Evolutionary conservation across 2,888 invertebrate genomes (phyloP).

Genomic region (Lithophane semibrunnea): DNA sequence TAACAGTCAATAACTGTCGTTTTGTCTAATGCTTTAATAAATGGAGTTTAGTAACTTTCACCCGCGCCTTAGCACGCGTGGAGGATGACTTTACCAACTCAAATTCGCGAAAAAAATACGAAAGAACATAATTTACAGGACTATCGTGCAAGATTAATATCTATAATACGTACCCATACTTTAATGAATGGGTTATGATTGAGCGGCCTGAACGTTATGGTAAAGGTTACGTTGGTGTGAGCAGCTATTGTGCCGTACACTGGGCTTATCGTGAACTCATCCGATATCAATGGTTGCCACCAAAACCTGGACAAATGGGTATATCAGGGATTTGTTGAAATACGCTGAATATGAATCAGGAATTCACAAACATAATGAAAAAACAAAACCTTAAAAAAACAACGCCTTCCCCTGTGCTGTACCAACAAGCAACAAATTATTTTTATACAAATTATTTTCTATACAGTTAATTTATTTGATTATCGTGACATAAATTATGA

Average conservation of each 20-base stretch:
- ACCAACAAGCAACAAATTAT: background rate
- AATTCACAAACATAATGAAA: background rate
- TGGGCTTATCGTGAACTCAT: slow-evolving; percentile 91
- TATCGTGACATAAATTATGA: background rate
- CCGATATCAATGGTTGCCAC: slow-evolving; percentile 85
- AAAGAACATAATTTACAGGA: background rate
- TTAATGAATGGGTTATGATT: slow-evolving; percentile 86
- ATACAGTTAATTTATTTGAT: too few relatives aligned
- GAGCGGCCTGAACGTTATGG: slow-evolving; percentile 91
- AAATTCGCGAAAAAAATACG: background rate
- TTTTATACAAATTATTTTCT: background rate
- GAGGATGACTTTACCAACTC: background rate
- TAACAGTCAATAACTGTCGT: too few relatives aligned
- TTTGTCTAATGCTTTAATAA: too few relatives aligned
- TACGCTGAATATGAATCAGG: background rate
- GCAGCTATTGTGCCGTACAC: slow-evolving; percentile 92
- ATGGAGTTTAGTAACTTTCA: background rate
- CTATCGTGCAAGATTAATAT: background rate
- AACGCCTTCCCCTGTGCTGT: background rate
- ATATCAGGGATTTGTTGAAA: background rate
- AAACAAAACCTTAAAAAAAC: background rate
- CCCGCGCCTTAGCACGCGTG: too few relatives aligned
- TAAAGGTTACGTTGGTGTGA: slow-evolving; percentile 91
- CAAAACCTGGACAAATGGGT: slow-evolving; percentile 78
- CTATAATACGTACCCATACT: slow-evolving; percentile 80